These are phyloP conservation scores for Sapayoa aenigma DNA, from an alignment of 2,113 vertebrate genomes.

Conservation along the genomic window DNA sequence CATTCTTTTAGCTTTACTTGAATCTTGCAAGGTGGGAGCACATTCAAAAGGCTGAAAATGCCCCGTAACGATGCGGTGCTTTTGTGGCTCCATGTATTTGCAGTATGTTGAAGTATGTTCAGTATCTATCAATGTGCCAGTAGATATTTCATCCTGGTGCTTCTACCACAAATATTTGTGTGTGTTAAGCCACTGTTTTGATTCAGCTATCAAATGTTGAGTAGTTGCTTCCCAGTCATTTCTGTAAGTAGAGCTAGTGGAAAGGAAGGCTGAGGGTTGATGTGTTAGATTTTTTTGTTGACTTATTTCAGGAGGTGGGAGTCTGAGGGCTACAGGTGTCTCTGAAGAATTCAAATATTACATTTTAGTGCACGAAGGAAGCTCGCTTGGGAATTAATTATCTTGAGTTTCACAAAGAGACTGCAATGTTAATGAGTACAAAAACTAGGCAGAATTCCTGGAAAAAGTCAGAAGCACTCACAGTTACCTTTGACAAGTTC, in stretches of 20 bases:
- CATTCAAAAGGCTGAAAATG: neutral
- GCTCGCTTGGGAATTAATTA: neutral
- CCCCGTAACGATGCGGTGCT: neutral
- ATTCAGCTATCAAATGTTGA: neutral
- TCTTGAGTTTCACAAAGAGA: neutral
- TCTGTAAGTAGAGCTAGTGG: neutral
- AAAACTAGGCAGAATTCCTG: neutral
- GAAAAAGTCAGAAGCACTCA: neutral
- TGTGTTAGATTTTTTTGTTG: neutral
- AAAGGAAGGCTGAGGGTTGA: neutral
- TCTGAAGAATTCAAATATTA: neutral
- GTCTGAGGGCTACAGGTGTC: neutral
- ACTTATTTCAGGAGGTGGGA: neutral
- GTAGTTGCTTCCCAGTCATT: neutral
- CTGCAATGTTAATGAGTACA: neutral
- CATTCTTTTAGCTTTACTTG: neutral
- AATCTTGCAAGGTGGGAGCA: neutral
- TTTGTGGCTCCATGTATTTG: neutral
- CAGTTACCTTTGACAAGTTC: neutral
- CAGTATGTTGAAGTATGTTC: neutral
- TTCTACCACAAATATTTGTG: neutral
- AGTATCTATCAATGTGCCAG: fast-evolving
- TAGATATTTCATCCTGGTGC: neutral
- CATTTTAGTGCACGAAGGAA: neutral
- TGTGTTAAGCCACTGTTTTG: neutral